These are phyloP conservation scores for Pissodes strobi DNA, from an alignment of 1,140 invertebrate species.

Conservation along the genomic window DNA sequence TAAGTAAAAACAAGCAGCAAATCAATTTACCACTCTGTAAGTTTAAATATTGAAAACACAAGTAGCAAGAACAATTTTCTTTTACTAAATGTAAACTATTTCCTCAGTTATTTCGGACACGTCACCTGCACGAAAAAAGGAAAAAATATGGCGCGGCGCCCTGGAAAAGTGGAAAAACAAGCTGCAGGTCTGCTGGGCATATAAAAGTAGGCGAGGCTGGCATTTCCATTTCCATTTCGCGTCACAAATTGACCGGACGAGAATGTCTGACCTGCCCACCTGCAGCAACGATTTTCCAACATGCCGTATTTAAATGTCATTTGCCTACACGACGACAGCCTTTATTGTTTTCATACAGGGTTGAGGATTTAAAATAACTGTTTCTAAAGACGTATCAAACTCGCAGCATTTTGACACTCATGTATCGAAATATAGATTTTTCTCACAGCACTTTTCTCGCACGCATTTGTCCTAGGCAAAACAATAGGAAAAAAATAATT, in stretches of 20 bases:
- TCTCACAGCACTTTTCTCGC: too few relatives aligned
- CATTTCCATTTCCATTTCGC: slow-evolving; percentile 34
- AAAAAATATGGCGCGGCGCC: slow-evolving; percentile 5
- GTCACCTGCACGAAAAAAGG: slow-evolving; percentile 5
- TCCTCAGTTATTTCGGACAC: slow-evolving; percentile 14
- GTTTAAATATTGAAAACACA: too few relatives aligned
- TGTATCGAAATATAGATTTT: too few relatives aligned
- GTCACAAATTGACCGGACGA: slow-evolving; percentile 31
- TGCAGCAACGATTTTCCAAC: slow-evolving; percentile 15
- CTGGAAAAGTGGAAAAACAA: slow-evolving; percentile 14
- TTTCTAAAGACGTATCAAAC: too few relatives aligned
- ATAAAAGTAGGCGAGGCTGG: slow-evolving; percentile 31
- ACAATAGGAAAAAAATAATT: too few relatives aligned
- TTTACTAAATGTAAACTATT: slow-evolving; percentile 12
- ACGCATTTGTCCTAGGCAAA: too few relatives aligned
- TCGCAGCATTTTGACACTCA: too few relatives aligned
- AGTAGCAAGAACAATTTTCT: too few relatives aligned
- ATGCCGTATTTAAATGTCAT: slow-evolving; percentile 19
- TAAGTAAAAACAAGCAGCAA: too few relatives aligned
- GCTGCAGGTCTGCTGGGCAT: slow-evolving; percentile 7
- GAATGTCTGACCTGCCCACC: slow-evolving; percentile 25
- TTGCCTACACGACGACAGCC: neutral
- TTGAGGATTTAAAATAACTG: too few relatives aligned
- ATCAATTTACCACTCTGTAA: too few relatives aligned
- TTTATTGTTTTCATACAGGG: slow-evolving; percentile 6